A percentile compares a stretch with the other conserved stretches of the same genome.
Conservation (phyloP, 2,113 vertebrate genomes). For the Xenus cinereus region DNA sequence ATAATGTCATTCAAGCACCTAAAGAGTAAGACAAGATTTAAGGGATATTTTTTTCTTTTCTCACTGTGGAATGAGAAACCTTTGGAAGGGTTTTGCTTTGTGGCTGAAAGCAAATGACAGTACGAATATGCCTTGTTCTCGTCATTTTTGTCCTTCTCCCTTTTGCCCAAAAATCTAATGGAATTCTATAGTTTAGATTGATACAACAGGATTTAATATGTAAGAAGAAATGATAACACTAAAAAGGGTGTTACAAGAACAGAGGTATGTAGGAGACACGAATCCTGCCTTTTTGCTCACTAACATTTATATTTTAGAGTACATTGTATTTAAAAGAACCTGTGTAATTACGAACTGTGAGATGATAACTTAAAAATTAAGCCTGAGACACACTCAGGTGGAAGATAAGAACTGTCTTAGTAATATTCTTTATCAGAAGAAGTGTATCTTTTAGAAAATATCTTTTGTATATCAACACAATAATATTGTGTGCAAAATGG, state of each 20-base stretch:
- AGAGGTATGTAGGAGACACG: neutral
- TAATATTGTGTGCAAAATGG: neutral
- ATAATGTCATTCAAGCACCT: constrained; percentile 57
- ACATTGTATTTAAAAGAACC: constrained; percentile 5
- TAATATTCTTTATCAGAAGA: neutral
- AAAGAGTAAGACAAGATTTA: constrained; percentile 52
- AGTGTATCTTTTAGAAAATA: neutral
- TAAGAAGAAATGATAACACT: neutral
- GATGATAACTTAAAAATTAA: neutral
- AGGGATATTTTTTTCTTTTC: constrained; percentile 30
- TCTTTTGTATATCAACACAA: neutral
- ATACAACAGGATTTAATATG: constrained; percentile 29
- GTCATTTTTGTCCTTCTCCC: constrained; percentile 2
- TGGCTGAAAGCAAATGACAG: constrained; percentile 50
- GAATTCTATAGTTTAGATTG: constrained; percentile 7
- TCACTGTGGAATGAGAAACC: constrained; percentile 43
- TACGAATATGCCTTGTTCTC: constrained; percentile 5
- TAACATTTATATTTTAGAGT: constrained; percentile 40
- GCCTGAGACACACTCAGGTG: neutral
- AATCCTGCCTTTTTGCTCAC: constrained; percentile 25
- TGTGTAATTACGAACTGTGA: neutral
- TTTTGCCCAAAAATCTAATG: neutral
- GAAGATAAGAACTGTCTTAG: neutral
- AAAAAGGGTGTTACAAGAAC: neutral
- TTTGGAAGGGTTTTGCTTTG: constrained; percentile 47